Evolutionary conservation across 2,888 invertebrate genomes (phyloP).

Genomic region (Hanleya hanleyi): DNA sequence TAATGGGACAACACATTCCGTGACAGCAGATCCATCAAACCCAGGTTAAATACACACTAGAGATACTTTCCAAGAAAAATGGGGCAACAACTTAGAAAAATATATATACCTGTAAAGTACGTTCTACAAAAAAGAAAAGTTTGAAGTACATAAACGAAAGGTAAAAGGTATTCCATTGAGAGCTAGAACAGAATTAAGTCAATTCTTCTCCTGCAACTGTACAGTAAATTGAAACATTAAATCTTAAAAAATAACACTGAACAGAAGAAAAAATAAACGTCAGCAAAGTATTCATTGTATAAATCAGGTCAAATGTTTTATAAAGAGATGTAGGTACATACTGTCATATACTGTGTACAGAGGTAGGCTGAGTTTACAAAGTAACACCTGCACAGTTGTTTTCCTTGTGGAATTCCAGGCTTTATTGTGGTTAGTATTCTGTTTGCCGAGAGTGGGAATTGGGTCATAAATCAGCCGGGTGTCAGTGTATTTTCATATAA

Average conservation of each 20-base stretch:
- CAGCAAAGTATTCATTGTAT: neutral
- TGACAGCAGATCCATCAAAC: neutral
- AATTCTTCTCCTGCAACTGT: constrained; percentile 4
- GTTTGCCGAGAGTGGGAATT: neutral
- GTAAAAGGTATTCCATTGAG: no score
- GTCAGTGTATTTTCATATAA: neutral
- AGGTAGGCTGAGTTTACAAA: no score
- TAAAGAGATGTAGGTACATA: neutral
- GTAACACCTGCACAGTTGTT: neutral
- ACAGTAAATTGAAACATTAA: neutral
- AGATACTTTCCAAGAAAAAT: no score
- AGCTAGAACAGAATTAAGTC: neutral
- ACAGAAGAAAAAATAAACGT: neutral
- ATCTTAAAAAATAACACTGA: neutral
- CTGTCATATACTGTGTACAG: no score
- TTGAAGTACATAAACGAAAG: no score
- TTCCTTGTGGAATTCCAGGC: no score
- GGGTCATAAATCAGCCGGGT: no score
- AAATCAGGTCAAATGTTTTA: neutral
- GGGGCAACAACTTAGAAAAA: no score
- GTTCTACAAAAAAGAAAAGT: no score
- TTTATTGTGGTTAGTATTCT: neutral
- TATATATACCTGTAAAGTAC: no score
- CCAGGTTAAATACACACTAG: no score
- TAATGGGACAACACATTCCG: neutral